Evolutionary conservation across 2,113 vertebrate genomes (phyloP).

Genomic region (Cnemophilus loriae): DNA sequence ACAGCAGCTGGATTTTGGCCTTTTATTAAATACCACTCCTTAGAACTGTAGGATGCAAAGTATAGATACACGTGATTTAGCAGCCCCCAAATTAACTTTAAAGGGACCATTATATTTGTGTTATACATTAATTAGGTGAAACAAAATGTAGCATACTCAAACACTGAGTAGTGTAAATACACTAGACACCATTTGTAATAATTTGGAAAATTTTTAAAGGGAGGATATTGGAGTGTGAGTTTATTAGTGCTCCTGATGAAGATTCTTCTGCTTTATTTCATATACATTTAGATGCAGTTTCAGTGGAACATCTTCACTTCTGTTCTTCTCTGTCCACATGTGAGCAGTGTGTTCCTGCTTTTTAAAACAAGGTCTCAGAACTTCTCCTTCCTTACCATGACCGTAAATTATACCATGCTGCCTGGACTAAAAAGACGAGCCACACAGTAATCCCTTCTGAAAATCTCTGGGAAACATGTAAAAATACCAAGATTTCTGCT

Average conservation of each 20-base stretch:
- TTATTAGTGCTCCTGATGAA: neutral
- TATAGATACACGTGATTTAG: accelerated
- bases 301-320: neutral
- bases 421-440: neutral
- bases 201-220: neutral
- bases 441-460: neutral
- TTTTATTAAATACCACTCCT: neutral
- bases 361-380: neutral
- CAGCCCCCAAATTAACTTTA: neutral
- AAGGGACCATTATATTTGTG: neutral
- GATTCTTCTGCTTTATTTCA: neutral
- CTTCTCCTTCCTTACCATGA: neutral
- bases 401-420: accelerated
- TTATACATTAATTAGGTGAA: neutral
- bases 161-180: neutral
- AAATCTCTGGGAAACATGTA: neutral
- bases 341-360: neutral
- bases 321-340: neutral
- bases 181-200: neutral
- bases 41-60: neutral
- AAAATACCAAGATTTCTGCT: neutral
- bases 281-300: neutral
- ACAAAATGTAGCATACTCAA: neutral
- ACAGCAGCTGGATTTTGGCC: neutral
- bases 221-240: neutral